A percentile compares a stretch with the other conserved stretches of the same genome.
These are phyloP conservation scores for Erebia ligea DNA, from an alignment of 2,888 invertebrate genomes.

Conservation along the genomic window DNA sequence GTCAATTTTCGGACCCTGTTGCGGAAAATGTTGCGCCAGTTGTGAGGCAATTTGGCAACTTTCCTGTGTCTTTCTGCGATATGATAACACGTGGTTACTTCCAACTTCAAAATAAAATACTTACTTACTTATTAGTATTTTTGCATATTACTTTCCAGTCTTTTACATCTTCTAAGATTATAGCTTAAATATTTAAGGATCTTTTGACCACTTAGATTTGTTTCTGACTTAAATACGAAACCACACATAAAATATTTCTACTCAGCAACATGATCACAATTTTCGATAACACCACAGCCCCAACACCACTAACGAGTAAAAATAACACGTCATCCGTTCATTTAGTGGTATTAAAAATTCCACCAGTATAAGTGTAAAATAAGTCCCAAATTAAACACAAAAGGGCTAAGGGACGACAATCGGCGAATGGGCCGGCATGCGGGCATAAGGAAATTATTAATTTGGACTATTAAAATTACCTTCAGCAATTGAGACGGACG, in stretches of 20 bases:
- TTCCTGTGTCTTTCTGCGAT: too few relatives aligned
- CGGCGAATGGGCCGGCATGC: constrained; percentile 47
- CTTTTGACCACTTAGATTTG: too few relatives aligned
- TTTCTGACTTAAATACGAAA: too few relatives aligned
- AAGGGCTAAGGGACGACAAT: constrained; percentile 44
- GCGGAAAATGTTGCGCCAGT: too few relatives aligned
- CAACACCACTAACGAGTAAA: constrained; percentile 1
- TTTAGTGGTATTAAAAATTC: constrained; percentile 46
- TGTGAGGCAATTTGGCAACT: too few relatives aligned
- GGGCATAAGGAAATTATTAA: constrained; percentile 55
- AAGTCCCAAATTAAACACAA: constrained; percentile 49
- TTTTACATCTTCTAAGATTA: too few relatives aligned
- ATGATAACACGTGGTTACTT: too few relatives aligned
- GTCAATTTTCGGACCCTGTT: too few relatives aligned
- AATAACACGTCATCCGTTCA: constrained; percentile 28
- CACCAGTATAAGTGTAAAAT: constrained; percentile 50
- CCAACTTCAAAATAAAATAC: too few relatives aligned
- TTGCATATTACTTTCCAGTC: too few relatives aligned
- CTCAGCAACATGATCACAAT: neutral
- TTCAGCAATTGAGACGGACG: constrained; percentile 49
- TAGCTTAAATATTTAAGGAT: too few relatives aligned
- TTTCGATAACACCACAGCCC: neutral
- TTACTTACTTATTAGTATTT: too few relatives aligned
- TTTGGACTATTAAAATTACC: constrained; percentile 58
- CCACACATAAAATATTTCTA: neutral